These are phyloP conservation scores for Acronicta leporina DNA, from an alignment of 2,888 invertebrate genomes.

Conservation along the genomic window DNA sequence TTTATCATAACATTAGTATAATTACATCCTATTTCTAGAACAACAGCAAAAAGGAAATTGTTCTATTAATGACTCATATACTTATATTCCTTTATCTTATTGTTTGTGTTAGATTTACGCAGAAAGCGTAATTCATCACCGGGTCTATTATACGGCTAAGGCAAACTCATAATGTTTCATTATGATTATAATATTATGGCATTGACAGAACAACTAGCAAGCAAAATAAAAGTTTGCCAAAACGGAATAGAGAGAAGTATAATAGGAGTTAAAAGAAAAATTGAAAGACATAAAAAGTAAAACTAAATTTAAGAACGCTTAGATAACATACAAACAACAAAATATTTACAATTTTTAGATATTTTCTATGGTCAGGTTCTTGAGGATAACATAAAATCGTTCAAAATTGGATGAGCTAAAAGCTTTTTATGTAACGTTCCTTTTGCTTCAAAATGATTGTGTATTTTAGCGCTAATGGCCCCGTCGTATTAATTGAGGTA, in stretches of 20 bases:
- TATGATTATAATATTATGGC: not conserved
- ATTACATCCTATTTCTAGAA: not conserved
- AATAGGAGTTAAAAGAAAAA: too few species aligned
- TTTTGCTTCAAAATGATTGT: not conserved
- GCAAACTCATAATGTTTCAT: constrained; percentile 1
- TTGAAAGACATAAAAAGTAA: too few species aligned
- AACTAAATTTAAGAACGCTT: too few species aligned
- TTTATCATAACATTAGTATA: not conserved
- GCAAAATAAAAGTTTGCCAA: too few species aligned
- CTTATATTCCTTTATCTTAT: constrained; percentile 21
- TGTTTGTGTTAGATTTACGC: constrained; percentile 12
- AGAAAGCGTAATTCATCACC: constrained; percentile 11
- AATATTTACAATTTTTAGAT: too few species aligned
- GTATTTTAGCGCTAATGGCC: constrained; percentile 20
- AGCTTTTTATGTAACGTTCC: not conserved
- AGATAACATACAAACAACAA: too few species aligned
- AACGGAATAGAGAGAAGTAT: too few species aligned
- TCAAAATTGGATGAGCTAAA: too few species aligned
- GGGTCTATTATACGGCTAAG: not conserved
- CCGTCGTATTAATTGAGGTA: constrained; percentile 29
- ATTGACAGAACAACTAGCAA: too few species aligned
- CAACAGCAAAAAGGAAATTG: constrained; percentile 2
- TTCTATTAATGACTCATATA: constrained; percentile 12
- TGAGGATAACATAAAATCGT: too few species aligned
- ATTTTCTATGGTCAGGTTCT: too few species aligned